Base-by-base conservation (phyloP, 2,888 invertebrate species). In the Sepiola atlantica region DNA sequence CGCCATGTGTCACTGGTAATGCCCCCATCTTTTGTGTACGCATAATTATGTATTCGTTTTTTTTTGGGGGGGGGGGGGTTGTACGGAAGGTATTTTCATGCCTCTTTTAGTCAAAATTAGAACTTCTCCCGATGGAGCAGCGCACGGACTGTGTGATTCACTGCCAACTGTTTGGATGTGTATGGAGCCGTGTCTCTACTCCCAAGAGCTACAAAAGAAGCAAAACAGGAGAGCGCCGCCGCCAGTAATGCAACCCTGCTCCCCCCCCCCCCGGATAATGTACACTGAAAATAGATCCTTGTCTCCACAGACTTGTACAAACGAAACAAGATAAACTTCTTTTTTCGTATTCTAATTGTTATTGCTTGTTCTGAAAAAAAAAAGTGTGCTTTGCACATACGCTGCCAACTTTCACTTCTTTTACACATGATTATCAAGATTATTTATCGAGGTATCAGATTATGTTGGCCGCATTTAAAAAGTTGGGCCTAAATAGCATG, bases 101-200 rank as follows among this genome's bases (percentile, higher is more conserved):
- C 77, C 77, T 77, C 77, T 77, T 77, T 77, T 77, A 77, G 77
- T 77, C 77, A 77, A 77, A 77, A 77, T 77, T 77, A 77, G 77
- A 77, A 16, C 16, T n/a, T 77, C 77, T 77, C 77, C 77, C 77
- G 16, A n/a, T 16, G 77, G 77, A 32, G 16, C 77, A 16, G 1
- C 16, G 32, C n/a, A n/a, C 32, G 77, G 32, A n/a, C 32, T 16
- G 4, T 77, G n/a, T 32, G n/a, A 77, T 77, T 77, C 77, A 77
- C 14, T 77, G 32, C 77, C 77, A 77, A 77, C 77, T 77, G 77
- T 77, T 77, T n/a, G n/a, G 77, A 77, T 77, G n/a, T n/a, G 77
- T n/a, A 77, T 2, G n/a, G 77, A 12, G 77, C n/a, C 77, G 12
- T 45, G 45, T 77, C 77, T 77, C 32, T 32, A 32, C n/a, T 32